These are phyloP conservation scores for Hystrix brachyura DNA, from an alignment of 2,113 vertebrate species.

Conservation along the genomic window DNA sequence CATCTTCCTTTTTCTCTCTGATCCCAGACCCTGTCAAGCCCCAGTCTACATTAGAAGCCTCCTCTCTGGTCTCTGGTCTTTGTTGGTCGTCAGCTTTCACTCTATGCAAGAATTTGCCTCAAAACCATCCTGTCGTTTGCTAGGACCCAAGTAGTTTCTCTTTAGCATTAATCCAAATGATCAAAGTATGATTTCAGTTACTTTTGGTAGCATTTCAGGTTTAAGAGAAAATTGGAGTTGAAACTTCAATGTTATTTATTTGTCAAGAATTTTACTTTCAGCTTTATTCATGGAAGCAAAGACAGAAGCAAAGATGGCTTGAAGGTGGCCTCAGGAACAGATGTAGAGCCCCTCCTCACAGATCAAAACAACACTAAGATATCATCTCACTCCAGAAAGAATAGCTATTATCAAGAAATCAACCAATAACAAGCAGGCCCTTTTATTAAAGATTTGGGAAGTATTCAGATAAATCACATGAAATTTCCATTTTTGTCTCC, in stretches of 20 bases:
- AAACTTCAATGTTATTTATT: background rate
- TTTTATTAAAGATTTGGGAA: no score
- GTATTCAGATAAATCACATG: no score
- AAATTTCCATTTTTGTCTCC: no score
- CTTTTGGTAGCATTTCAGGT: background rate
- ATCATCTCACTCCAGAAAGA: no score
- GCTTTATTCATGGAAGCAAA: background rate
- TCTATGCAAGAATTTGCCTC: background rate
- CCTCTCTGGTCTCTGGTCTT: background rate
- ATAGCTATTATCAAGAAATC: no score
- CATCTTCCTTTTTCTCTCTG: background rate
- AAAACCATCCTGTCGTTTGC: background rate
- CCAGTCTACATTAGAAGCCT: background rate
- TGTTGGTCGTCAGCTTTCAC: background rate
- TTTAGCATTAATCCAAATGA: background rate
- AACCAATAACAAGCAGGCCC: no score
- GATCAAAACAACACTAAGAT: no score
- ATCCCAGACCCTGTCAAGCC: background rate
- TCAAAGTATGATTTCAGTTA: background rate
- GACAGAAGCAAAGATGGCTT: background rate
- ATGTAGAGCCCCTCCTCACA: background rate
- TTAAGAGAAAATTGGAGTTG: background rate
- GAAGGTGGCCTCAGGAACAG: background rate
- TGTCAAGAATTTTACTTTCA: slow-evolving; percentile 41
- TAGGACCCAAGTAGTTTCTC: background rate